A percentile compares a stretch with the other conserved stretches of the same genome.
Evolutionary conservation across 2,113 vertebrate genomes (phyloP).

Genomic region (Bambusicola thoracicus): DNA sequence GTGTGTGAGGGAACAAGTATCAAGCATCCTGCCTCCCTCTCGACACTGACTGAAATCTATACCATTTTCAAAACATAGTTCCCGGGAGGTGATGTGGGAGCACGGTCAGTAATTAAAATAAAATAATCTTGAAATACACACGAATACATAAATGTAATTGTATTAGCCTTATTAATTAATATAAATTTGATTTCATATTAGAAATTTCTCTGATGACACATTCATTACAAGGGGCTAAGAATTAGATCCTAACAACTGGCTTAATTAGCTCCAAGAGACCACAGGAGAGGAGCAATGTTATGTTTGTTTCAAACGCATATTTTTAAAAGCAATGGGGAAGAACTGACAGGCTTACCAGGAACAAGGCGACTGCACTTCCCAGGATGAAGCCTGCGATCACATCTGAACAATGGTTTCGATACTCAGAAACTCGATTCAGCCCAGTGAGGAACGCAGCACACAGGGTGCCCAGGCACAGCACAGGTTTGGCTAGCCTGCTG

Average conservation of each 20-base stretch:
- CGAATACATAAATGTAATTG: not conserved
- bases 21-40: not conserved
- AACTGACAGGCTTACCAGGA: conserved; percentile 84
- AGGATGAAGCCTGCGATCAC: conserved; percentile 95
- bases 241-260: not conserved
- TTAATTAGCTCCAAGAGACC: not conserved
- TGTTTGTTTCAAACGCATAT: not conserved
- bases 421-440: conserved; percentile 95
- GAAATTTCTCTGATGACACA: not conserved
- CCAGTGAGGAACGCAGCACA: conserved; percentile 95
- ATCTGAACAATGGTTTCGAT: conserved; percentile 96
- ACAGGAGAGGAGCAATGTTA: not conserved
- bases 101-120: not conserved
- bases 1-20: not conserved
- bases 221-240: not conserved
- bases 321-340: not conserved
- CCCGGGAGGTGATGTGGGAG: not conserved
- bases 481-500: conserved; percentile 95
- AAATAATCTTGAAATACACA: not conserved
- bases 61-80: not conserved
- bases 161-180: not conserved
- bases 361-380: conserved; percentile 91
- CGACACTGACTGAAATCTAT: not conserved
- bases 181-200: not conserved
- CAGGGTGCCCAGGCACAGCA: conserved; percentile 93